Evolutionary conservation across 2,888 invertebrate species (phyloP), one percentile per base, ranked within the genome.

Genomic region (Onthophagus sagittarius): DNA sequence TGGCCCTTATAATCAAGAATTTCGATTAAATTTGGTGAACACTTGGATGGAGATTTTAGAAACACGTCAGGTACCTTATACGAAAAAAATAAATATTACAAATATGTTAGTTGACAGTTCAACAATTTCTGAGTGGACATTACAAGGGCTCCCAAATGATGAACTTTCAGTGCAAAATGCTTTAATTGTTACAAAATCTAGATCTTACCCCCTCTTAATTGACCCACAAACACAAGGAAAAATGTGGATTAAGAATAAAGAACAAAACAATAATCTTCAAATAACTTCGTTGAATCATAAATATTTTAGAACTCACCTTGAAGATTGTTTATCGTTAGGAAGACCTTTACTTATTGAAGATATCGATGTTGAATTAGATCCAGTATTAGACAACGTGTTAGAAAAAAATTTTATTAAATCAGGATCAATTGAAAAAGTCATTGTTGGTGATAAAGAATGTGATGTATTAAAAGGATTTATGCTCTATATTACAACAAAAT

Each of bases 381-480:
- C 98, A 0, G 96, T 98, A 0, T 91, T 98, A 73, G 98, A 98
- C 83, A 98, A 98, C 84, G 96, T 98, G 0, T 87, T 98, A 15
- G 98, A 98, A 83, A 98, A 97, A 84, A 98, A 98, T 85, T 98
- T 98, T 82, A 97, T 98, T 72, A 98, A 98, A 86, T 97, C 97
- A 5, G 98, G 98, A 70, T 94, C 96, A 7, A 97, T 97, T 77
- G 95, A 96, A 82, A 98, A 98, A 86, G 96, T 96, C 0, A 90
- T 96, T 63, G 94, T 97, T 0, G 96, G 96, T 0, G 98, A 98
- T 83, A 98, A 98, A 82, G 98, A 98, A 86, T 97, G 96, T 82
- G 98, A 98, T 82, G 96, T 98, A 0, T 94, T 97, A 92, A 94
- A 95, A 14, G 97, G 96, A 0, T 98, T 98, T 82, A 94, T 94